Evolutionary conservation across 30 jellyfish, hydroid and myxozoan species (phyloP).

Genomic region (Hydra vulgaris): DNA sequence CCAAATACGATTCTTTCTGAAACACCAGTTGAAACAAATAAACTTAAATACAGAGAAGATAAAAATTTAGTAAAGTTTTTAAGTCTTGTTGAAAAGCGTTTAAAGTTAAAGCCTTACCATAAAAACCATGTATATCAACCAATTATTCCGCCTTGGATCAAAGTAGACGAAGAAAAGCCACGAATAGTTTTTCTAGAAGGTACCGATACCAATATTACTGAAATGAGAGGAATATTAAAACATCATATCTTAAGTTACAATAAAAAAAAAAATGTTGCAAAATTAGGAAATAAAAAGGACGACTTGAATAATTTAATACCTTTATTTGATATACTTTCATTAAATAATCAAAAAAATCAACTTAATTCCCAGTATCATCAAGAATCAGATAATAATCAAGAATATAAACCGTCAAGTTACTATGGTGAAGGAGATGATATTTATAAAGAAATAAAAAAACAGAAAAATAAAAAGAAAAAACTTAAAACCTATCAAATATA

Average conservation of each 20-base stretch:
- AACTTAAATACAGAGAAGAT: background rate
- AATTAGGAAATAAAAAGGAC: too few relatives aligned
- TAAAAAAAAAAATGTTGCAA: background rate
- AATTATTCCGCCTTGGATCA: background rate
- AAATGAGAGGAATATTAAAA: background rate
- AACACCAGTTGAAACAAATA: background rate
- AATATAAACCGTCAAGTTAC: background rate
- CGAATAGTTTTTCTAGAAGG: background rate
- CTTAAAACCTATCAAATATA: background rate
- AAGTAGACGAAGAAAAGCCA: background rate
- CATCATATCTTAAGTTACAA: background rate
- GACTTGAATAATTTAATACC: background rate
- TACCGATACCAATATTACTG: constrained; percentile 7
- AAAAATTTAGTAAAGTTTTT: background rate
- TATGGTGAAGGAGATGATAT: background rate
- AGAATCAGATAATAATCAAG: background rate
- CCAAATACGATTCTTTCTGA: background rate
- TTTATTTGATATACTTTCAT: background rate
- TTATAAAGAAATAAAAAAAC: background rate
- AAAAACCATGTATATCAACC: background rate
- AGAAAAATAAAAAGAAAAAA: background rate
- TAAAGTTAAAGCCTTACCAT: background rate
- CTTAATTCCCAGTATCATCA: background rate
- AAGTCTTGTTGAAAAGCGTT: background rate
- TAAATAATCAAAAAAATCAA: background rate